Conservation (phyloP, 2,113 vertebrate species). For the Brienomyrus longianalis region DNA sequence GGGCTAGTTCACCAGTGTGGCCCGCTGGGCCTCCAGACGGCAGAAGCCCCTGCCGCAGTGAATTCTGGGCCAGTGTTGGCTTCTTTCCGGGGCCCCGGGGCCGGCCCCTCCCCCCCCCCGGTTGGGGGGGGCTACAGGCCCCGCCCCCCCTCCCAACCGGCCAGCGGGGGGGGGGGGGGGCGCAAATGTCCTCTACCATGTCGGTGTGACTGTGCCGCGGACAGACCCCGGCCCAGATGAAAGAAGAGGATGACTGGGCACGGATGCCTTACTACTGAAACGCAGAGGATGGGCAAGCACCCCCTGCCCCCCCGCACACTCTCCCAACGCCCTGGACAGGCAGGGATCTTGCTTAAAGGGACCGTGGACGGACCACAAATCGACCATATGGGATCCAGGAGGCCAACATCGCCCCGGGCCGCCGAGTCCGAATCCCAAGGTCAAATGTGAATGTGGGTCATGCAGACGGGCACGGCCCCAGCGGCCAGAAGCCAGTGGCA, state of each 20-base stretch:
- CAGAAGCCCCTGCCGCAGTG: background rate
- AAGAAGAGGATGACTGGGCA: background rate
- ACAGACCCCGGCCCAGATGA: background rate
- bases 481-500: background rate
- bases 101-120: background rate
- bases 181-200: background rate
- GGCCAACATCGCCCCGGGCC: background rate
- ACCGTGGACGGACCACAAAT: background rate
- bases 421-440: background rate
- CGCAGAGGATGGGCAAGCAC: background rate
- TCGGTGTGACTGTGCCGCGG: background rate
- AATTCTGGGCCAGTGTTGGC: conserved; percentile 1
- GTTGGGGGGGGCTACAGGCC: background rate
- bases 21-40: conserved; percentile 15
- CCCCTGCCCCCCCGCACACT: background rate
- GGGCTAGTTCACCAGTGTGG: background rate
- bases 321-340: background rate
- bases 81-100: background rate
- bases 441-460: background rate
- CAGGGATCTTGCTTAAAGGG: too few species aligned
- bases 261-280: background rate
- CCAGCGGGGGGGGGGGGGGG: too few species aligned
- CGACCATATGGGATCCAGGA: background rate
- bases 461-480: background rate
- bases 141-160: background rate